Evolutionary conservation across 2,888 invertebrate genomes (phyloP).

Genomic region (Beris morrisii): DNA sequence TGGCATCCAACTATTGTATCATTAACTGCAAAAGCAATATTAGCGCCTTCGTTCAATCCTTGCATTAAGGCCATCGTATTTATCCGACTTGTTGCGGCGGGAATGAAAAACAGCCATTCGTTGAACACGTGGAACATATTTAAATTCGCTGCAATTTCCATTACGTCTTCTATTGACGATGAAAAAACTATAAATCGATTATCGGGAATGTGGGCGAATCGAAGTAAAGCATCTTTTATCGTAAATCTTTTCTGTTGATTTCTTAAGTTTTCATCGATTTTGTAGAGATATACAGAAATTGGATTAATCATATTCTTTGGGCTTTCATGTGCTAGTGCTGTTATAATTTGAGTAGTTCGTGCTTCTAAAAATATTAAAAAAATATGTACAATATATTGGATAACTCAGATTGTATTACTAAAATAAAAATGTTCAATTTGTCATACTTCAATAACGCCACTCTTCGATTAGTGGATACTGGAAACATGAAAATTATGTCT

Average conservation of each 20-base stretch:
- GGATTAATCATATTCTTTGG: constrained; percentile 49
- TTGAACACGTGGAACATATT: constrained; percentile 70
- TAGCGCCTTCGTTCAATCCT: constrained; percentile 74
- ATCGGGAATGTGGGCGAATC: constrained; percentile 44
- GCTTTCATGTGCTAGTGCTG: constrained; percentile 50
- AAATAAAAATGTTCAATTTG: no score
- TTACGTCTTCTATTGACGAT: constrained; percentile 59
- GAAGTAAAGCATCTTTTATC: constrained; percentile 42
- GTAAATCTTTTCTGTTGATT: constrained; percentile 45
- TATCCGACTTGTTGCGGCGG: constrained; percentile 60
- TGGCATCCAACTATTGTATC: constrained; percentile 62
- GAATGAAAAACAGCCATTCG: constrained; percentile 81
- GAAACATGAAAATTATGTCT: no score
- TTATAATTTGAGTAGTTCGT: constrained; percentile 48
- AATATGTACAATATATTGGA: background rate
- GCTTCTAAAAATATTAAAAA: constrained; percentile 41
- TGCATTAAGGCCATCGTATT: constrained; percentile 62
- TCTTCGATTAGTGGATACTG: no score
- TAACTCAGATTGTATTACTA: no score
- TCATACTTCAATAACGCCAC: no score
- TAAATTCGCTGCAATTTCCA: constrained; percentile 68
- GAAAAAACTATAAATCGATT: constrained; percentile 52
- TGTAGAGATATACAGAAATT: constrained; percentile 50
- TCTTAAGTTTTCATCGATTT: constrained; percentile 47
- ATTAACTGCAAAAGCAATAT: constrained; percentile 77